Evolutionary conservation across 2,888 invertebrate genomes (phyloP), one percentile per base, ranked within the genome.

Genomic region (Cosmia pyralina): DNA sequence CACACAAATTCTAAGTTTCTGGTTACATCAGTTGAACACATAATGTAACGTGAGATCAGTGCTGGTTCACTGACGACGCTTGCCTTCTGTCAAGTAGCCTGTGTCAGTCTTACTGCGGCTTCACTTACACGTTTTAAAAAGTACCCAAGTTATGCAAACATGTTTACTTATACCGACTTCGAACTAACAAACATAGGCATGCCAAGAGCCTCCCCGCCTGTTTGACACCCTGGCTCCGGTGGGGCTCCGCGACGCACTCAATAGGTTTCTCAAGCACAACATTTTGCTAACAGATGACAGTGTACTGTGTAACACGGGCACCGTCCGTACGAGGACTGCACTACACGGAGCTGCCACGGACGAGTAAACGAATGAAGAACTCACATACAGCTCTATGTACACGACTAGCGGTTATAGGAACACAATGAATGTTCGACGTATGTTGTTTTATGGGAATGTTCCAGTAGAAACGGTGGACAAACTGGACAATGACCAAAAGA

Each of bases 251-350:
- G 44, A 28, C 44, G 46, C 22, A 66, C 68, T 67, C 22, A 46
- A 55, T 55, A 19, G 38, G n/a, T 41, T 69, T 2, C 71, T 4
- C n/a, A 8, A 59, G 44, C 50, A 48, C 46, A 44, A 58, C 34
- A 41, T 57, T 71, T 28, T 34, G 28, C 34, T 69, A 58, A n/a
- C 28, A 41, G 71, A 17, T 44, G 57, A 58, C 28, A 69, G 69
- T 28, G 38, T 17, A 5, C 15, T 10, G 59, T 60, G 38, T 59
- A 4, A 8, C 59, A 4, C 5, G 15, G 28, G 17, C 63, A n/a
- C 8, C 34, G 2, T 28, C 28, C 28, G 50, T 22, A 22, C 63
- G 3, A 5, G 19, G 15, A 52, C 72, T 28, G 28, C 57, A 52
- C 72, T 28, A n/a, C 57, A 28, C 28, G 69, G n/a, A 44, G 50